Conservation (phyloP, 92 coral and sea anemone genomes). For the Micromussa lordhowensis region DNA sequence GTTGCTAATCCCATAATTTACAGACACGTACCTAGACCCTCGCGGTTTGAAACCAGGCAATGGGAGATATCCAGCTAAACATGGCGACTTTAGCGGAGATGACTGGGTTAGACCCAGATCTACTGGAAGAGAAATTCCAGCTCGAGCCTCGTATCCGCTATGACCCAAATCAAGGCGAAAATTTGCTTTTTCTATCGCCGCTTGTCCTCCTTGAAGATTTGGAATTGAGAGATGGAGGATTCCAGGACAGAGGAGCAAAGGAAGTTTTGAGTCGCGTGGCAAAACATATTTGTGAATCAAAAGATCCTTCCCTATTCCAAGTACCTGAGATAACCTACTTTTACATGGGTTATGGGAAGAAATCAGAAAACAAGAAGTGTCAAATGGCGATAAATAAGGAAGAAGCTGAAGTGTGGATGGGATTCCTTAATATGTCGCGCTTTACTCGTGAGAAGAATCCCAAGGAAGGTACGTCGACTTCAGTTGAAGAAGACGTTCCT, state of each 20-base stretch:
- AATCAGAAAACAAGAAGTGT: conserved; percentile 36
- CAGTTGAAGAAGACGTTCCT: background rate
- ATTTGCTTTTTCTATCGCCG: background rate
- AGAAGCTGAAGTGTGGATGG: conserved; percentile 41
- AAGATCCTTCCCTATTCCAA: background rate
- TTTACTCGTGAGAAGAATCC: background rate
- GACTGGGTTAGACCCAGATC: background rate
- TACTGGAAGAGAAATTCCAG: background rate
- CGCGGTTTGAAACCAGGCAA: too few relatives aligned
- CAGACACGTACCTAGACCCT: too few relatives aligned
- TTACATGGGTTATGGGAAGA: conserved; percentile 59
- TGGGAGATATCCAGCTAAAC: too few relatives aligned
- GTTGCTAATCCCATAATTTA: too few relatives aligned
- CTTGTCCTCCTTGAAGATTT: background rate
- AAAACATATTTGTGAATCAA: conserved; percentile 13
- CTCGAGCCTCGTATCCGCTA: conserved; percentile 6
- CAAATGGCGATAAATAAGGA: conserved; percentile 21
- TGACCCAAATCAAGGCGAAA: conserved; percentile 1
- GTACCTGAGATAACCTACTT: conserved; percentile 9
- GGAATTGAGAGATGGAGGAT: conserved; percentile 3
- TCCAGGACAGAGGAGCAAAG: background rate
- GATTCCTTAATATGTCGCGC: conserved; percentile 12
- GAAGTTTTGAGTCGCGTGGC: conserved; percentile 42
- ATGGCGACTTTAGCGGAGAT: conserved; percentile 22
- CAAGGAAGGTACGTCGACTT: background rate